Base-by-base conservation (phyloP, 2,888 invertebrate species). In the Cepaea hortensis region DNA sequence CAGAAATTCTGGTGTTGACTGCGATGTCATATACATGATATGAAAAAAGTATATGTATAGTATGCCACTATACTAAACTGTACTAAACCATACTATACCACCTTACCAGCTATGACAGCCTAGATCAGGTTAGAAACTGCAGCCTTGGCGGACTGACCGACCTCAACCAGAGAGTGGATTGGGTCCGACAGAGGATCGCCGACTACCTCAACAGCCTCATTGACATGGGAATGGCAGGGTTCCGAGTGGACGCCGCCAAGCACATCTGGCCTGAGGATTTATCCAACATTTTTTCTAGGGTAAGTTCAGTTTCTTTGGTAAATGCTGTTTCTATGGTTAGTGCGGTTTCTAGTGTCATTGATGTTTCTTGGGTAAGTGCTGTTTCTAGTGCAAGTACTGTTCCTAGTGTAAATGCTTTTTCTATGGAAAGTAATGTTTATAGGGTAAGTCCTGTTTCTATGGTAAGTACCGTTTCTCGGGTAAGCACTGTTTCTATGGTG, bases 121-220 rank as follows among this genome's bases (percentile, higher is more conserved):
- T 91, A 13, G 89, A 90, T 75, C 90, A 95, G 93, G 96, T 96
- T 0, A 95, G 97, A 87, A 96, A 96, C 90, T 97, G 97, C 92
- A 96, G 96, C 89, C 94, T 97, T 76, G 95, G 95, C 0, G 97
- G 97, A 1, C 95, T 98, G 0, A 96, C 96, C 91, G 98, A 98
- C 94, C 95, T 98, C 89, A 96, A 97, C 92, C 97, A 81, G 20
- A 81, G 95, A 0, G 94, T 94, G 23, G 90, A 91, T 9, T 91
- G 92, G 85, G 93, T 93, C 9, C 88, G 91, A 35, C 88, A 91
- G 72, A 92, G 91, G 88, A 90, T 92, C 18, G 91, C 91, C 4
- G 93, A 83, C 15, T 93, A 89, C 86, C 87, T 92, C 13, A 92
- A 93, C 87, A 90, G 89, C n/a, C 86, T 92, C n/a, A 91, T 92